Evolutionary conservation across 2,888 invertebrate genomes (phyloP).

Genomic region (Rhamnusium bicolor): DNA sequence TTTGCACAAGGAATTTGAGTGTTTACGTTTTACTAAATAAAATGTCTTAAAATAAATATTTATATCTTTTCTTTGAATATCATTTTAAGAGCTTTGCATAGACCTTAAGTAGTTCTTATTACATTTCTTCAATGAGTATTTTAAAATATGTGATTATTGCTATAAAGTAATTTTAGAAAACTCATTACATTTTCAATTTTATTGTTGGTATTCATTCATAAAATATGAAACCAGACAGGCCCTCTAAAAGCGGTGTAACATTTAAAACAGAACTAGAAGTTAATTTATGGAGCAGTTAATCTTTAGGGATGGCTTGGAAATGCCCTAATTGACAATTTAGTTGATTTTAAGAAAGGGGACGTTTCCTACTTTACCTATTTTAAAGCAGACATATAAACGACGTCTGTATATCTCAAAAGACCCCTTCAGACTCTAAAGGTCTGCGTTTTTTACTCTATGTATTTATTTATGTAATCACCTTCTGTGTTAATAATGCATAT

Average conservation of each 20-base stretch:
- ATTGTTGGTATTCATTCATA: background rate
- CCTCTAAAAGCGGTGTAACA: background rate
- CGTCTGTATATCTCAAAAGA: background rate
- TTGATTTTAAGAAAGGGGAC: background rate
- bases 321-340: slow-evolving; percentile 10
- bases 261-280: background rate
- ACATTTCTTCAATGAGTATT: too few species aligned
- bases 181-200: background rate
- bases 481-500: too few species aligned
- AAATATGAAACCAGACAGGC: background rate
- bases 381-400: background rate
- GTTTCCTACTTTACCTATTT: background rate
- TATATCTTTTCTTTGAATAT: too few species aligned
- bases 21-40: too few species aligned
- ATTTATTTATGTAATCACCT: too few species aligned
- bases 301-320: background rate
- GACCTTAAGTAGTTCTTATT: too few species aligned
- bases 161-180: too few species aligned
- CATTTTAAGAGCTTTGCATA: too few species aligned
- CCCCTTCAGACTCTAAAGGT: too few species aligned
- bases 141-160: too few species aligned
- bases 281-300: background rate
- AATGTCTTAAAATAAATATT: too few species aligned
- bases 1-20: too few species aligned
- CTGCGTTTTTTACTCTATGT: background rate